phyloP scores from a whole-genome alignment of 2,888 invertebrate species.

The Tenthredo livida region DNA sequence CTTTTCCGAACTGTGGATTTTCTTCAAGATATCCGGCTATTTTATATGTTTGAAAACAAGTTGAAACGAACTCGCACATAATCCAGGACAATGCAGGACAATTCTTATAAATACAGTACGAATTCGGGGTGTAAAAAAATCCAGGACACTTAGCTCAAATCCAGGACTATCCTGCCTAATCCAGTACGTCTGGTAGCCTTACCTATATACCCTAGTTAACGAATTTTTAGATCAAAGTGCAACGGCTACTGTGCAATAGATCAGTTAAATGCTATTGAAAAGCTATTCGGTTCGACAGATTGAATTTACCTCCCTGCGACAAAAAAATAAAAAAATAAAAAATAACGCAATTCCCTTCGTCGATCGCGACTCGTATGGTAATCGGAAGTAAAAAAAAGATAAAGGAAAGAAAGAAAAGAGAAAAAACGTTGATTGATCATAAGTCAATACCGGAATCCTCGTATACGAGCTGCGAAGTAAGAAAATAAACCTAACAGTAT shows the following conservation, averaged over 20 bases:
- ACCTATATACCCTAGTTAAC: too few species aligned
- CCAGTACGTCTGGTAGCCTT: too few species aligned
- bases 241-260: not conserved
- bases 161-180: too few species aligned
- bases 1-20: too few species aligned
- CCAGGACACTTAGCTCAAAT: too few species aligned
- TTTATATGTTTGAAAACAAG: too few species aligned
- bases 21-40: too few species aligned
- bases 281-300: conserved; percentile 6
- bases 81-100: too few species aligned
- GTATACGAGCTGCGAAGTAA: not conserved
- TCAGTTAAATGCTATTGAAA: not conserved
- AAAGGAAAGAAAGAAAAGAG: not conserved
- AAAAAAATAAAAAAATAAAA: not conserved
- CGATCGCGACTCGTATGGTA: not conserved
- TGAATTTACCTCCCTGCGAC: conserved; percentile 20
- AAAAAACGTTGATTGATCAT: not conserved
- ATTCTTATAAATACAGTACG: too few species aligned
- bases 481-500: not conserved
- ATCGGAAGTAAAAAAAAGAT: not conserved
- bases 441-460: not conserved
- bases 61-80: too few species aligned
- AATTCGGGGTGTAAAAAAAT: too few species aligned
- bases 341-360: not conserved
- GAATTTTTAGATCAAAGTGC: not conserved